Evolutionary conservation across 2,113 vertebrate species (phyloP), one percentile per base, ranked within the genome.

Genomic region (Athene noctua): DNA sequence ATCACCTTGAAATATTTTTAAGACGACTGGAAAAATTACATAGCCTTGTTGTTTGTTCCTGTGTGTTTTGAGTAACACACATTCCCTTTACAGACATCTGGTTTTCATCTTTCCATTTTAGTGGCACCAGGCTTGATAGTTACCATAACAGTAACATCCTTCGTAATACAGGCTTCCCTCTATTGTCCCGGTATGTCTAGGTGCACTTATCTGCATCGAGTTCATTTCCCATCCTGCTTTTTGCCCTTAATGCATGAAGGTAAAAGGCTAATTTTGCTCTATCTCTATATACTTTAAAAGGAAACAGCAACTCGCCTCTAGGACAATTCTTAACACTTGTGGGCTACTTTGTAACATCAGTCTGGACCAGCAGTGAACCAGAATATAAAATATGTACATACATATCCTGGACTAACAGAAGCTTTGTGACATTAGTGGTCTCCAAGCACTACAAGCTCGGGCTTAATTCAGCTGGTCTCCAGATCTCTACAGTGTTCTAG

Each of bases 61-160:
- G 75, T 85, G 74, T 80, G 59, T 74, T 92, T 51, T 77, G 42
- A 94, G 66, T 73, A 94, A 92, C 8, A 2, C 73, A 84, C 67
- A 44, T 82, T 85, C 86, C 58, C 78, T 91, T 59, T 29, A 61
- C 62, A 9, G 38, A 91, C 94, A 96, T 94, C 93, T 96, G 92
- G 27, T 96, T 96, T 95, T 90, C 87, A 88, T 95, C 96, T 95
- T 91, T 91, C 87, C 89, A 94, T 82, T 92, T 85, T 36, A 94
- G 86, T 44, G 86, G 71, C 86, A 95, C 49, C 70, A 86, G 42
- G 55, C 84, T 85, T 58, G 84, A 94, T n/a, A 92, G 94, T 66
- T 54, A 88, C 89, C 73, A 17, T 87, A 97, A 96, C 95, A 94
- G 86, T 91, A 83, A 97, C 85, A 94, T 91, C 92, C 91, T 92